Evolutionary conservation across 2,113 vertebrate genomes (phyloP).

Genomic region (Gallinago undulata): DNA sequence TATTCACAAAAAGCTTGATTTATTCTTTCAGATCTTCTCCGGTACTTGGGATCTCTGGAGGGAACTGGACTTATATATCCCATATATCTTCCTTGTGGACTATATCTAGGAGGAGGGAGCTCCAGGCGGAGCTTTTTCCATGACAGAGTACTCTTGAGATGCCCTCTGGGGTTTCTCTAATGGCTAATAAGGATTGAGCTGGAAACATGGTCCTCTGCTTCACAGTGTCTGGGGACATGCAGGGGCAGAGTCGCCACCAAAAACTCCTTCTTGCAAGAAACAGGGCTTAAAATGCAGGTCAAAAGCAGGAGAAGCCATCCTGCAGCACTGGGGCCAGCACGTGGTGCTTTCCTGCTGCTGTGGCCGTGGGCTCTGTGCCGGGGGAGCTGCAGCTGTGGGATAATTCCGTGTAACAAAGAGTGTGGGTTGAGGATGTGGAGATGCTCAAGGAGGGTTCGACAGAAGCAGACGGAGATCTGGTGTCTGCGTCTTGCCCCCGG

Average conservation of each 20-base stretch:
- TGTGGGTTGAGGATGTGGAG: not conserved
- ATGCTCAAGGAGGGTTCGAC: rapidly evolving
- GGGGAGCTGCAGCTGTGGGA: not conserved
- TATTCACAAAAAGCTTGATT: not conserved
- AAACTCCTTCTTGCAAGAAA: not conserved
- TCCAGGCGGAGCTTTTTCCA: not conserved
- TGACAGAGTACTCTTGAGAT: not conserved
- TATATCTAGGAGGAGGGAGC: not conserved
- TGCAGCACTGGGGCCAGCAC: rapidly evolving
- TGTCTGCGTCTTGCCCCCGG: not conserved
- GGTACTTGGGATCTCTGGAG: not conserved
- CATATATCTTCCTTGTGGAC: not conserved
- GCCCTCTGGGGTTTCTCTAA: not conserved
- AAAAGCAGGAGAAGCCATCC: not conserved
- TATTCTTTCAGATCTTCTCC: not conserved
- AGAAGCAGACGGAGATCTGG: not conserved
- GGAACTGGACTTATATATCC: not conserved
- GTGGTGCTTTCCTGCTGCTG: not conserved
- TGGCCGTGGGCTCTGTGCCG: not conserved
- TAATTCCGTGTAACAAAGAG: not conserved
- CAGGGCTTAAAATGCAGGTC: not conserved
- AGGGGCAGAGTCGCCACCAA: not conserved
- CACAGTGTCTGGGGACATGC: not conserved
- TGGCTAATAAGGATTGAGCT: not conserved
- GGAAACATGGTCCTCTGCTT: not conserved